Conservation (phyloP, 1,140 invertebrate species). For the Yoshiicerus persimilis region DNA sequence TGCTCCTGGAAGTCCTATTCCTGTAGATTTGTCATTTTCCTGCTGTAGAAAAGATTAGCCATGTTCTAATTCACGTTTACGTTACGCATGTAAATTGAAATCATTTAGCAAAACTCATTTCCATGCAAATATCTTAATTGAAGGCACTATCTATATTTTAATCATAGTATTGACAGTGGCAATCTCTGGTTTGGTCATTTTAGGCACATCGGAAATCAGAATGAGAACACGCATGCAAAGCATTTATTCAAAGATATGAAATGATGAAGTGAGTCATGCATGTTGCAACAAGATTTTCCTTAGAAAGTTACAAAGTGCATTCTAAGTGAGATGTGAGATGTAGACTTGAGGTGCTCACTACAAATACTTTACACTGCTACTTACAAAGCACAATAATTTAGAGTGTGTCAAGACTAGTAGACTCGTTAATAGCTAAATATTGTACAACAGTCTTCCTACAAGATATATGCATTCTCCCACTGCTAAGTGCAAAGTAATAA, state of each 20-base stretch:
- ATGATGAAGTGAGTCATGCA: too few relatives aligned
- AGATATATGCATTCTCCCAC: not conserved
- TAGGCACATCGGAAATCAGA: not conserved
- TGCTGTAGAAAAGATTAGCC: not conserved
- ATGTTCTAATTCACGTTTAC: not conserved
- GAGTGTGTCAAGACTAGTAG: too few relatives aligned
- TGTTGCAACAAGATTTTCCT: not conserved
- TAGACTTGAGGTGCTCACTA: not conserved
- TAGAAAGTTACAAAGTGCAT: not conserved
- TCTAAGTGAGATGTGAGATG: not conserved
- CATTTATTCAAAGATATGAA: too few relatives aligned
- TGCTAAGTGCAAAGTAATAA: not conserved
- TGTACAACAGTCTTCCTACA: not conserved
- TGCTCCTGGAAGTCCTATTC: not conserved
- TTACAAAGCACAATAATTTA: too few relatives aligned
- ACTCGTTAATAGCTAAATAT: not conserved
- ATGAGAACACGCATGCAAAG: not conserved
- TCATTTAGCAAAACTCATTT: not conserved
- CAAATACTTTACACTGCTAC: not conserved
- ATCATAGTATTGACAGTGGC: not conserved
- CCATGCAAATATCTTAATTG: not conserved
- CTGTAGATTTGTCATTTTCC: not conserved
- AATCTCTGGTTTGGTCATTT: not conserved
- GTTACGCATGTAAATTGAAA: not conserved
- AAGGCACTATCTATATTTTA: not conserved